Conservation (phyloP, 2,797 vertebrate species). For the Takifugu rubripes region DNA sequence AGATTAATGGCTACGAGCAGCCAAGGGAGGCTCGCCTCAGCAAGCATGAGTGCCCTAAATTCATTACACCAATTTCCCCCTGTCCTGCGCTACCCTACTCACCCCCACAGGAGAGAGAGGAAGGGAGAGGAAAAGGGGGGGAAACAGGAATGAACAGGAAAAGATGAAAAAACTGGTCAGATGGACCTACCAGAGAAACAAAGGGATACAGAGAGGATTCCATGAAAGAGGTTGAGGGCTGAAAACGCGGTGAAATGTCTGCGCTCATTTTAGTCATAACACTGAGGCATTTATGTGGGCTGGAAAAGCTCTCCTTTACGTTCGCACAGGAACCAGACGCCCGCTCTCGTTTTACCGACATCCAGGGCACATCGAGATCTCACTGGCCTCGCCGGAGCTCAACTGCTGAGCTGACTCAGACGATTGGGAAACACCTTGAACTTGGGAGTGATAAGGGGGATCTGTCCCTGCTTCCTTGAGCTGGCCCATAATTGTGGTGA, state of each 20-base stretch:
- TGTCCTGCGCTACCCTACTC: constrained; percentile 69
- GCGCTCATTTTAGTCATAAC: background rate
- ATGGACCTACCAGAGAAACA: constrained; percentile 60
- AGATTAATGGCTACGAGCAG: constrained; percentile 84
- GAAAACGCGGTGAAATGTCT: background rate
- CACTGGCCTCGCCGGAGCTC: constrained; percentile 43
- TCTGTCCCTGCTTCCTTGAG: constrained; percentile 62
- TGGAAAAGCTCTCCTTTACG: background rate
- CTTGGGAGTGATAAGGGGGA: constrained; percentile 67
- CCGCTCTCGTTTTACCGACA: constrained; percentile 27
- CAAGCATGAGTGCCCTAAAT: constrained; percentile 84
- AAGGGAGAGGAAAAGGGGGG: constrained; percentile 24
- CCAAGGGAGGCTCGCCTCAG: constrained; percentile 79
- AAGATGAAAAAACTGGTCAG: constrained; percentile 63
- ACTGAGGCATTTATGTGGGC: constrained; percentile 8
- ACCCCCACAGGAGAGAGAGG: constrained; percentile 56
- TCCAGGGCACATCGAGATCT: constrained; percentile 51
- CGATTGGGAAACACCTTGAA: constrained; percentile 69
- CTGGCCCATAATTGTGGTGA: constrained; percentile 70
- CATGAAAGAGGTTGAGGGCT: background rate
- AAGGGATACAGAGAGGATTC: constrained; percentile 51
- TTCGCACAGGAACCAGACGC: constrained; percentile 3
- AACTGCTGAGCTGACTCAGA: constrained; percentile 53
- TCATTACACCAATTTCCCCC: constrained; percentile 87
- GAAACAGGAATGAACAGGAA: constrained; percentile 51